phyloP scores from a whole-genome alignment of 2,113 vertebrate genomes.

The Naja naja region DNA sequence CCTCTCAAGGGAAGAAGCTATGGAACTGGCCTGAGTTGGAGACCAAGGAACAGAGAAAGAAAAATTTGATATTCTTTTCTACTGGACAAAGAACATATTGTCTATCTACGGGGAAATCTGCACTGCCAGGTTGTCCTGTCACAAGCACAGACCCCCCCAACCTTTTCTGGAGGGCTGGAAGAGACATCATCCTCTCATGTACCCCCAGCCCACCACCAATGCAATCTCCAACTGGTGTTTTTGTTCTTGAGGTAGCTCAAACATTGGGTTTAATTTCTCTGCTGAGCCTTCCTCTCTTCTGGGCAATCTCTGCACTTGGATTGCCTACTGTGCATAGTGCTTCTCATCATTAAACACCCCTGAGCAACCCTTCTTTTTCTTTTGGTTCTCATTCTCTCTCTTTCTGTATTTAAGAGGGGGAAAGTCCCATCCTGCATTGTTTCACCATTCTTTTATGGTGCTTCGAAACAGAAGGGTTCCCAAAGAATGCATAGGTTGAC shows the following conservation, averaged over 20 bases:
- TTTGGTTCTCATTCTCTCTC: background rate
- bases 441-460: background rate
- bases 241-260: no score
- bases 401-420: background rate
- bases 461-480: background rate
- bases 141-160: no score
- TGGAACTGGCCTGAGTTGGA: background rate
- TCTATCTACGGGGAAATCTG: background rate
- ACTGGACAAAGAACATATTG: background rate
- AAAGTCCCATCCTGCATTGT: background rate
- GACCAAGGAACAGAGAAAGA: background rate
- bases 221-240: no score
- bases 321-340: background rate
- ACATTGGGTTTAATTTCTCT: no score
- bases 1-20: background rate
- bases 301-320: background rate
- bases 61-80: background rate
- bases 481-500: background rate
- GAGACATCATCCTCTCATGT: no score
- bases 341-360: background rate
- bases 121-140: no score
- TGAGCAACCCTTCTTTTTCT: background rate
- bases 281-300: background rate
- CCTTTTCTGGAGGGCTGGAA: no score
- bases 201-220: no score